Conservation (phyloP, 2,888 invertebrate genomes). For the Phasia obesa region DNA sequence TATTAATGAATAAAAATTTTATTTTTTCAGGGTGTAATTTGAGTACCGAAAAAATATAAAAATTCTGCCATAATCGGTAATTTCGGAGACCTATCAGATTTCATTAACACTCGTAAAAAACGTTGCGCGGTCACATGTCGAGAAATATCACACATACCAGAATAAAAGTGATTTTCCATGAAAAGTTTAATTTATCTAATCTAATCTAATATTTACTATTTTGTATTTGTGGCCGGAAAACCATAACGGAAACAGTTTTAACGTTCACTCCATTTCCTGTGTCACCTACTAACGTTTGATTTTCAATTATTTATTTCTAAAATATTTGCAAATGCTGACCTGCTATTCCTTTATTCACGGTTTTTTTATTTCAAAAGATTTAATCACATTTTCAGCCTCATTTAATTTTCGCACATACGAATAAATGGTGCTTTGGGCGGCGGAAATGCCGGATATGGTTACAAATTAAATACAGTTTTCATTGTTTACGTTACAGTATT, state of each 20-base stretch:
- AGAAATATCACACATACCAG: too few species aligned
- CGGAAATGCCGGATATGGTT: slow-evolving; percentile 54
- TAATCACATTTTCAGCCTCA: slow-evolving; percentile 58
- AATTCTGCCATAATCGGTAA: too few species aligned
- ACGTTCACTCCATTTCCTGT: background rate
- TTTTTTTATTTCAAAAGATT: background rate
- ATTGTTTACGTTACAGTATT: slow-evolving; percentile 11
- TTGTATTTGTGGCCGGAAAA: background rate
- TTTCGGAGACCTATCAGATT: too few species aligned
- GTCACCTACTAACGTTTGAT: background rate
- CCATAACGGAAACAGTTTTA: background rate
- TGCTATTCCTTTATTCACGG: background rate
- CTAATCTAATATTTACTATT: background rate
- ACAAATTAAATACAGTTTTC: slow-evolving; percentile 65
- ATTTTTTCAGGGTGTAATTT: too few species aligned
- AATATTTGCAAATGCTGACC: background rate
- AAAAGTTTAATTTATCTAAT: too few species aligned
- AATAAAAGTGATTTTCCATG: background rate
- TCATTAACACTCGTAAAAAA: too few species aligned
- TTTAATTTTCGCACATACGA: slow-evolving; percentile 55
- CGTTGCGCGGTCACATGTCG: too few species aligned
- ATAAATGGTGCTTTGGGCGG: slow-evolving; percentile 39
- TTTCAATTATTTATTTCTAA: background rate
- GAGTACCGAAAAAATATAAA: too few species aligned
- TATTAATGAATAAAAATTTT: too few species aligned